phyloP scores from a whole-genome alignment of 2,888 invertebrate genomes.

The Coelogynopora nodosa region DNA sequence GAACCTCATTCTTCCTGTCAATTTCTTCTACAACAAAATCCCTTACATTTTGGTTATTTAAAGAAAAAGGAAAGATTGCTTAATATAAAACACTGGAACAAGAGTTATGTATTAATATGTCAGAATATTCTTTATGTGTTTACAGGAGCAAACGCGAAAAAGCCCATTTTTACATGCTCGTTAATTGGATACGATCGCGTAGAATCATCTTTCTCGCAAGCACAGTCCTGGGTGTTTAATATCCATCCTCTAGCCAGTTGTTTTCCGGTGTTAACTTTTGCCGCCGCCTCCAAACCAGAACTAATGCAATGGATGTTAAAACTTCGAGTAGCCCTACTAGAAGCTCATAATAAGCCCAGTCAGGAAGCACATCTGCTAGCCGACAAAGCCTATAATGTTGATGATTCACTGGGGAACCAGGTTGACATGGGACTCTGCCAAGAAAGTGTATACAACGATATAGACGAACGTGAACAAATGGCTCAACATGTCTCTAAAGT shows the following conservation, averaged over 20 bases:
- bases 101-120: neutral
- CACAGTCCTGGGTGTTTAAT: neutral
- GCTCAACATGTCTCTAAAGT: too few relatives aligned
- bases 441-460: neutral
- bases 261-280: neutral
- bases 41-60: neutral
- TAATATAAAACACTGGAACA: neutral
- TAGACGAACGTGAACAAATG: neutral
- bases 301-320: neutral
- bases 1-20: too few relatives aligned
- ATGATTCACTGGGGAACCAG: neutral
- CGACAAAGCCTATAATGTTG: neutral
- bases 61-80: neutral
- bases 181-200: neutral
- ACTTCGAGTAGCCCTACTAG: constrained; percentile 6
- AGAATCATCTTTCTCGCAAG: neutral
- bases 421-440: too few relatives aligned
- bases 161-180: neutral
- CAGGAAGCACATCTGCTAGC: neutral
- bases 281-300: constrained; percentile 12
- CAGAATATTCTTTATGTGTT: neutral
- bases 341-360: neutral
- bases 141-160: neutral
- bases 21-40: too few relatives aligned
- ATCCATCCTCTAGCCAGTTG: neutral